phyloP scores from a whole-genome alignment of 30 jellyfish, hydroid and myxozoan genomes.

The Rhopilema esculentum region DNA sequence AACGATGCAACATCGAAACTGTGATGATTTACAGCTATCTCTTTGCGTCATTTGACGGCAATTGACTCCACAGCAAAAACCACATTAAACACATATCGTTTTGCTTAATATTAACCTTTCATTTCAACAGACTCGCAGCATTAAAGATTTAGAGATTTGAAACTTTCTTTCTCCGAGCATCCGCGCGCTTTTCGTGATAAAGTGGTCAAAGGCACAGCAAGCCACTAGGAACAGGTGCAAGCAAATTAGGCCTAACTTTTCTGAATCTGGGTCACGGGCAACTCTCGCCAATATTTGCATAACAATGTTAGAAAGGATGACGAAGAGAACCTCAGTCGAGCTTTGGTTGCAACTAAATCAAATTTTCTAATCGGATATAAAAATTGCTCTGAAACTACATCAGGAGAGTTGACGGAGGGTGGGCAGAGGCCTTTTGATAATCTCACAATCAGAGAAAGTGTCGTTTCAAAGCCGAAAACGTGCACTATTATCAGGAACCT shows the following conservation, averaged over 20 bases:
- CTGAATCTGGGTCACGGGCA: constrained; percentile 9
- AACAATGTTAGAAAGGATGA: constrained; percentile 5
- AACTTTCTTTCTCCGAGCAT: background rate
- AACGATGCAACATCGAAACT: no score
- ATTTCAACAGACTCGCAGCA: background rate
- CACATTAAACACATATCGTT: background rate
- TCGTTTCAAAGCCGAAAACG: background rate
- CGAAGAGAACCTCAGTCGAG: constrained; percentile 12
- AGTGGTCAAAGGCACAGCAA: constrained; percentile 19
- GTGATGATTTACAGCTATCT: no score
- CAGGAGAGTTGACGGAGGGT: constrained; percentile 16
- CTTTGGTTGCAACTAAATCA: constrained; percentile 15
- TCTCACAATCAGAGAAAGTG: constrained; percentile 18
- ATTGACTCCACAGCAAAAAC: no score
- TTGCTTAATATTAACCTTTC: background rate
- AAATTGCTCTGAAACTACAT: background rate
- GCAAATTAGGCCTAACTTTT: background rate
- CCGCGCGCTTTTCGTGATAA: constrained; percentile 9
- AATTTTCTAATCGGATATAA: constrained; percentile 23
- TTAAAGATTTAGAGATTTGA: constrained; percentile 10
- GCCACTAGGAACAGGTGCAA: constrained; percentile 16
- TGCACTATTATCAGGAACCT: background rate
- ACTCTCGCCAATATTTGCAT: constrained; percentile 23
- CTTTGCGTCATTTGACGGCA: no score
- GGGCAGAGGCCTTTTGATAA: background rate